Evolutionary conservation across 1,140 invertebrate species (phyloP).

Genomic region (Solen grandis): DNA sequence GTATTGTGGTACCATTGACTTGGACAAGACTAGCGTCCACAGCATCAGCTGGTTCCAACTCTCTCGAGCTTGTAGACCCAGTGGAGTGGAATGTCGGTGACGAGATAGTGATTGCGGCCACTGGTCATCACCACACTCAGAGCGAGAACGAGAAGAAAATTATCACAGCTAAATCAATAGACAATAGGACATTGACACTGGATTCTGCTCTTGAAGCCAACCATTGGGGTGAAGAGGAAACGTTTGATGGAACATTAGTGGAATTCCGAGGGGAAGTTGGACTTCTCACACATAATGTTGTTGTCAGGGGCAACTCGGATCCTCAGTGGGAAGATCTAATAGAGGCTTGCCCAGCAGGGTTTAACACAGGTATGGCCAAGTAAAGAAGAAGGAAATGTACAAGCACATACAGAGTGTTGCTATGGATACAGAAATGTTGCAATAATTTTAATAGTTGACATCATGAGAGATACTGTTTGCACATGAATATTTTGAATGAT

Average conservation of each 20-base stretch:
- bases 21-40: constrained; percentile 67
- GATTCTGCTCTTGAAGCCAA: constrained; percentile 50
- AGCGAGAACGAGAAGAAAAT: constrained; percentile 66
- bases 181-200: constrained; percentile 65
- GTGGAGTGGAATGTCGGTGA: constrained; percentile 70
- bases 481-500: background rate
- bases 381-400: too few species aligned
- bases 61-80: constrained; percentile 49
- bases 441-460: background rate
- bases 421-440: background rate
- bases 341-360: constrained; percentile 66
- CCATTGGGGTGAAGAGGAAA: constrained; percentile 53
- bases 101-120: constrained; percentile 70
- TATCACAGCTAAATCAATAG: constrained; percentile 61
- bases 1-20: constrained; percentile 57
- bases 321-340: constrained; percentile 61
- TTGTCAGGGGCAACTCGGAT: constrained; percentile 60
- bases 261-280: constrained; percentile 69
- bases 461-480: background rate
- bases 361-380: constrained; percentile 64
- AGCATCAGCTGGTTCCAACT: constrained; percentile 38
- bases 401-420: too few species aligned
- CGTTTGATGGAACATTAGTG: constrained; percentile 53
- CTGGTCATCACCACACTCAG: constrained; percentile 61
- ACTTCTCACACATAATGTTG: constrained; percentile 68